phyloP scores from a whole-genome alignment of 2,888 invertebrate genomes.

The Sphaeridia pumilis region DNA sequence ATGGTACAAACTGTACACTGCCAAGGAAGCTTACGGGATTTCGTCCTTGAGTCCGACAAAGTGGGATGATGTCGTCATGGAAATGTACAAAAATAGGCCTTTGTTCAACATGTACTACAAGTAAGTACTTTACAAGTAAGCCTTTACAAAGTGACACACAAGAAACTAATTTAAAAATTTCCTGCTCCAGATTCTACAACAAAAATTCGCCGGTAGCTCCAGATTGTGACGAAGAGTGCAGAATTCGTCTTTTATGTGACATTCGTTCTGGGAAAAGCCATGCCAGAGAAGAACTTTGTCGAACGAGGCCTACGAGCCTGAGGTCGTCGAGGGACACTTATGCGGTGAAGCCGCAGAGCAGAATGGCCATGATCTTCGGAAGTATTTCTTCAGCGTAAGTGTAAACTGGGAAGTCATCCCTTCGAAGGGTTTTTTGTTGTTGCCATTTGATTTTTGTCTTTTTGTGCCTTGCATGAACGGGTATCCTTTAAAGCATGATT shows the following conservation, averaged over 20 bases:
- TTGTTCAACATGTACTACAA: slow-evolving; percentile 81
- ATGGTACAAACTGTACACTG: slow-evolving; percentile 83
- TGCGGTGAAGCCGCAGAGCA: slow-evolving; percentile 27
- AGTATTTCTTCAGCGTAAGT: slow-evolving; percentile 35
- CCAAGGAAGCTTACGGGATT: slow-evolving; percentile 73
- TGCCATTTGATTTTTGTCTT: background rate
- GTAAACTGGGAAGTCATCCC: background rate
- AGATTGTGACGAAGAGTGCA: slow-evolving; percentile 69
- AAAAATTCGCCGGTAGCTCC: slow-evolving; percentile 77
- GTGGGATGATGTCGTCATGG: slow-evolving; percentile 79
- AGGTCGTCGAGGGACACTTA: slow-evolving; percentile 32
- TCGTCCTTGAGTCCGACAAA: slow-evolving; percentile 71
- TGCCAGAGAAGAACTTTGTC: slow-evolving; percentile 54
- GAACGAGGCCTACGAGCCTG: slow-evolving; percentile 29
- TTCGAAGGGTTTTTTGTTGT: background rate
- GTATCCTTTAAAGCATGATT: too few relatives aligned
- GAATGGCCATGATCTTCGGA: slow-evolving; percentile 26
- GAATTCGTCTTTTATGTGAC: slow-evolving; percentile 73
- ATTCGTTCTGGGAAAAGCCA: slow-evolving; percentile 71
- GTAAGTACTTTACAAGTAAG: too few relatives aligned
- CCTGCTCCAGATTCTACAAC: slow-evolving; percentile 60
- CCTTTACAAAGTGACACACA: too few relatives aligned
- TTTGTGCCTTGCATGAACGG: too few relatives aligned
- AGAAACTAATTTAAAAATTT: slow-evolving; percentile 5
- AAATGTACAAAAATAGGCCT: slow-evolving; percentile 74